A percentile compares a stretch with the other conserved stretches of the same genome.
Conservation (phyloP, 2,113 vertebrate genomes). For the Muntiacus reevesi region DNA sequence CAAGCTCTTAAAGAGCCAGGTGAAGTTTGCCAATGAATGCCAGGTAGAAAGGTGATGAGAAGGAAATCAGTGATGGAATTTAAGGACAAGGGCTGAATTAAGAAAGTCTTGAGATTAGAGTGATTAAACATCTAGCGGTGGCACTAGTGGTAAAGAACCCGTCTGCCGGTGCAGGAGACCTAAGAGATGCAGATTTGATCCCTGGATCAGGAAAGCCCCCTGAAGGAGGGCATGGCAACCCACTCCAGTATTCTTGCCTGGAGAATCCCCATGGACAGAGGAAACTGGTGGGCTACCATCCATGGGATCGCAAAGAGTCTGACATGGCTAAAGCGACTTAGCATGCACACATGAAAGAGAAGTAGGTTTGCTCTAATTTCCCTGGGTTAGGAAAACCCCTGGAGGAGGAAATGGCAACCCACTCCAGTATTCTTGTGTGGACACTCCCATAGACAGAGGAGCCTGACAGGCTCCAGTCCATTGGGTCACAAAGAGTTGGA, state of each 20-base stretch:
- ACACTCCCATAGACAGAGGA: not conserved
- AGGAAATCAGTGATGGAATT: not conserved
- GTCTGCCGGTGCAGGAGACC: not conserved
- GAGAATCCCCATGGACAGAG: not conserved
- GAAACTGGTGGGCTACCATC: not conserved
- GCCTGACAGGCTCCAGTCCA: not conserved
- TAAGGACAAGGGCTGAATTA: not conserved
- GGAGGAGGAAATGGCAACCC: not conserved
- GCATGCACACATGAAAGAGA: not conserved
- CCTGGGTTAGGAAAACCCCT: not conserved
- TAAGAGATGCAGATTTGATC: not conserved
- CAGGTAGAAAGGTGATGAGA: not conserved
- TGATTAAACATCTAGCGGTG: not conserved
- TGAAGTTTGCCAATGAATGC: not conserved
- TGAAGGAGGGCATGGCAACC: not conserved
- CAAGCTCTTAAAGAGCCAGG: not conserved
- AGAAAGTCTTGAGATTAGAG: not conserved
- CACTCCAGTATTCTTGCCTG: not conserved
- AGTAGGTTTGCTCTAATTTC: constrained; percentile 6
- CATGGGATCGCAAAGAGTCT: not conserved
- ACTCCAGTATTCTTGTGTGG: not conserved
- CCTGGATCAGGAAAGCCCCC: not conserved
- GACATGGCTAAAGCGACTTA: not conserved
- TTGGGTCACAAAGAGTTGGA: not conserved
- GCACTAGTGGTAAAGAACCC: not conserved